Evolutionary conservation across 92 coral and sea anemone species (phyloP).

Genomic region (Porites rus): DNA sequence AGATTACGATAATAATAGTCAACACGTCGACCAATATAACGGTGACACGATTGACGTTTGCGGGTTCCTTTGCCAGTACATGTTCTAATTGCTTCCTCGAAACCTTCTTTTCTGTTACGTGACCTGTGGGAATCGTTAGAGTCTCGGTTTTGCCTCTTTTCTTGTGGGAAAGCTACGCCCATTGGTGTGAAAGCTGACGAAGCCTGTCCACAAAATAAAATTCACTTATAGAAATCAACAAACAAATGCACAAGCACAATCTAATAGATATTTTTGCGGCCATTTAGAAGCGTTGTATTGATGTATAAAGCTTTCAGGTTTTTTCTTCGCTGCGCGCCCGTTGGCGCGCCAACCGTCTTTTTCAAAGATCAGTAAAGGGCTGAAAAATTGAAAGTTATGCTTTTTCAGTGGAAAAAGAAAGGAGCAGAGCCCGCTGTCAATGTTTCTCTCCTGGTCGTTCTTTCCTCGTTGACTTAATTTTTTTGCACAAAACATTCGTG

Average conservation of each 20-base stretch:
- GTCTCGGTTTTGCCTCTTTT: neutral
- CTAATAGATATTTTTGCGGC: slow-evolving; percentile 35
- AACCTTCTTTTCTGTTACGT: slow-evolving; percentile 24
- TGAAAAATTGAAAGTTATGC: slow-evolving; percentile 18
- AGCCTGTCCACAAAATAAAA: slow-evolving; percentile 16
- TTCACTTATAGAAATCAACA: slow-evolving; percentile 49
- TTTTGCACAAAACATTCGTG: slow-evolving; percentile 17
- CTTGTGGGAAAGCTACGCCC: slow-evolving; percentile 39
- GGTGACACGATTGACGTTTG: slow-evolving; percentile 36
- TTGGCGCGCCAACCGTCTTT: slow-evolving; percentile 9
- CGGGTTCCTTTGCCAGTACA: slow-evolving; percentile 28
- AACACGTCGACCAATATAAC: slow-evolving; percentile 40
- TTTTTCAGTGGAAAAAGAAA: neutral
- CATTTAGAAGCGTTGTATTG: slow-evolving; percentile 10
- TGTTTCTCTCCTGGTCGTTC: neutral
- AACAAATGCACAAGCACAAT: slow-evolving; percentile 42
- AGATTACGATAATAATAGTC: slow-evolving; percentile 50
- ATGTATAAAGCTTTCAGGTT: slow-evolving; percentile 12
- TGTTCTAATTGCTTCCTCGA: slow-evolving; percentile 31
- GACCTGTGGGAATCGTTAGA: slow-evolving; percentile 14
- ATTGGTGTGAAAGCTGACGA: slow-evolving; percentile 4
- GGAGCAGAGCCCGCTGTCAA: neutral
- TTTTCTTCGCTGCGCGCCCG: slow-evolving; percentile 19
- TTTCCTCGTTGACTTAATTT: neutral
- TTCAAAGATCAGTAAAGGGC: neutral